Conservation (phyloP, 2,797 vertebrate species). For the Hyperoplus immaculatus region DNA sequence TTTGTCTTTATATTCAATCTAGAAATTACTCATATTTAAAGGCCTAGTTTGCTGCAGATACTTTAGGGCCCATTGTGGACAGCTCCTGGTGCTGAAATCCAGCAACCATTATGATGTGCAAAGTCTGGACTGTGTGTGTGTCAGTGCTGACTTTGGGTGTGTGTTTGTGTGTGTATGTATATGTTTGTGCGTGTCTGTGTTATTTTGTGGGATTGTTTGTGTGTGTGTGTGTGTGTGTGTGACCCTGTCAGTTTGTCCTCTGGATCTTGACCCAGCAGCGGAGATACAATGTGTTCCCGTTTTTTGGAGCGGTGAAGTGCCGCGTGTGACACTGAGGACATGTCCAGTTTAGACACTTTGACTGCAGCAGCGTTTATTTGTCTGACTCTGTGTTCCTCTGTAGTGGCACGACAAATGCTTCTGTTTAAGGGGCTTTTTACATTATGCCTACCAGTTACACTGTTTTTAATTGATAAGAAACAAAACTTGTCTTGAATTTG, state of each 20-base stretch:
- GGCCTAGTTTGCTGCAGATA: too few relatives aligned
- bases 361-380: not conserved
- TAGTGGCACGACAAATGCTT: too few relatives aligned
- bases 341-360: not conserved
- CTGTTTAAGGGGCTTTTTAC: not conserved
- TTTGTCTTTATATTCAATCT: too few relatives aligned
- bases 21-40: too few relatives aligned
- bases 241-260: not conserved
- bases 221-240: not conserved
- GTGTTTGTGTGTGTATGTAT: too few relatives aligned
- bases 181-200: too few relatives aligned
- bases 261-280: not conserved
- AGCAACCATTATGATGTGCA: not conserved
- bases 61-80: not conserved
- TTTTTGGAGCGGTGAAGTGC: not conserved
- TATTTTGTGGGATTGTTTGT: too few relatives aligned
- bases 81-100: conserved; percentile 30
- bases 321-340: conserved; percentile 3
- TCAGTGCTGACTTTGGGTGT: too few relatives aligned
- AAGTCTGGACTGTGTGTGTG: not conserved
- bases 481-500: not conserved
- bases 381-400: too few relatives aligned
- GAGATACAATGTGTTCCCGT: not conserved
- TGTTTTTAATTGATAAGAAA: not conserved
- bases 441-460: too few relatives aligned